Percentiles rank a stretch among this genome's conserved stretches.
Conservation (phyloP, 2,797 vertebrate species). For the Gymnocypris eckloni region DNA sequence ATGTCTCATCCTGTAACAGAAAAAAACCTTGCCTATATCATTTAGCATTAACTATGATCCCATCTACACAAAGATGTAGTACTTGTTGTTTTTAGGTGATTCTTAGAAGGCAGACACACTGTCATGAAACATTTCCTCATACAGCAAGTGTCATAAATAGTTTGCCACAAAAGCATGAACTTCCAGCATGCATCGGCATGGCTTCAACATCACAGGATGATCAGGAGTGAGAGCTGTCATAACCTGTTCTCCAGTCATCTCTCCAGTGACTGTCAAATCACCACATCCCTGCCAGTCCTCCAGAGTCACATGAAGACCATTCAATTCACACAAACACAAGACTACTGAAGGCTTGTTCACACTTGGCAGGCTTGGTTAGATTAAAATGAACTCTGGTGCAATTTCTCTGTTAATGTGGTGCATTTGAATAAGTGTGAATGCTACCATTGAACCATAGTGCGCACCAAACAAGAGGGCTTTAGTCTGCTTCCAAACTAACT, state of each 20-base stretch:
- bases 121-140: slow-evolving; percentile 27
- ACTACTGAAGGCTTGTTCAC: not conserved
- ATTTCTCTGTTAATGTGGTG: not conserved
- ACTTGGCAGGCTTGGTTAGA: not conserved
- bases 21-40: slow-evolving; percentile 3
- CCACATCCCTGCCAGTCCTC: not conserved
- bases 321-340: not conserved
- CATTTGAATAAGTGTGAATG: not conserved
- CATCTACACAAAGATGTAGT: slow-evolving; percentile 27
- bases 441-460: not conserved
- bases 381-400: not conserved
- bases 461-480: too few species aligned
- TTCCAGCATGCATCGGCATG: slow-evolving; percentile 16
- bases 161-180: slow-evolving; percentile 21
- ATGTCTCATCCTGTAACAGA: not conserved
- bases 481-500: too few species aligned
- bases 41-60: slow-evolving; percentile 24
- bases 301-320: slow-evolving; percentile 31
- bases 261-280: slow-evolving; percentile 13
- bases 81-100: slow-evolving; percentile 22
- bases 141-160: slow-evolving; percentile 31
- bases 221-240: slow-evolving; percentile 53
- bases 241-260: slow-evolving; percentile 26
- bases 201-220: slow-evolving; percentile 29
- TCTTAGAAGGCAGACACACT: slow-evolving; percentile 6